Evolutionary conservation across 2,888 invertebrate species (phyloP), one percentile per base, ranked within the genome.

Genomic region (Nesidiocoris tenuis): DNA sequence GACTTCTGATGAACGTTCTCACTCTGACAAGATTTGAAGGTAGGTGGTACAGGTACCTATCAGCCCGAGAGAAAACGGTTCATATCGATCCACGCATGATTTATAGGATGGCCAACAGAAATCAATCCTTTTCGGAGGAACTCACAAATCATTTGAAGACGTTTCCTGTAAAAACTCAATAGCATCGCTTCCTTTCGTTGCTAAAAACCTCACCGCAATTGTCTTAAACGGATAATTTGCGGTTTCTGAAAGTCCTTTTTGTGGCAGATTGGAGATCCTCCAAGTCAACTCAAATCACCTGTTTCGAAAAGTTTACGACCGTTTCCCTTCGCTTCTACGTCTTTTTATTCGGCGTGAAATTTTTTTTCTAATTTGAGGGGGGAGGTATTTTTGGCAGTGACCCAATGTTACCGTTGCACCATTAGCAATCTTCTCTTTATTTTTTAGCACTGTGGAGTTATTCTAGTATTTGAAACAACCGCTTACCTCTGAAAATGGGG

Each of bases 201-300:
- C 12, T 39, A 21, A 54, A 54, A 67, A 23, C 57, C 7, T 5
- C 70, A 21, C 61, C 61, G 63, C 61, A 72, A 72, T 72, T 72
- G 72, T 72, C 72, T 72, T 72, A 72, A 72, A 72, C 72, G 72
- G 72, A 72, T 72, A 72, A 72, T 72, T 72, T 72, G 72, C 61
- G 72, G 70, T 22, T 70, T 71, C 61, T 16, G 55, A 54, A 19
- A 54, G 72, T 61, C 55, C 54, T 71, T 39, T 39, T 39, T 12
- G 12, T 55, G 24, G 68, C 19, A 17, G 16, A 12, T 22, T 22
- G 61, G 59, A 21, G 19, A 61, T 71, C 61, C 39, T 24, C 24
- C 39, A 25, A 24, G 54, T 61, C 72, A 55, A n/a, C 24, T 61
- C 72, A 61, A 63, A 72, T 61, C 72, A 72, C 61, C 61, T 61